These are phyloP conservation scores for Nilaparvata lugens DNA, from an alignment of 1,140 invertebrate genomes.

Conservation along the genomic window DNA sequence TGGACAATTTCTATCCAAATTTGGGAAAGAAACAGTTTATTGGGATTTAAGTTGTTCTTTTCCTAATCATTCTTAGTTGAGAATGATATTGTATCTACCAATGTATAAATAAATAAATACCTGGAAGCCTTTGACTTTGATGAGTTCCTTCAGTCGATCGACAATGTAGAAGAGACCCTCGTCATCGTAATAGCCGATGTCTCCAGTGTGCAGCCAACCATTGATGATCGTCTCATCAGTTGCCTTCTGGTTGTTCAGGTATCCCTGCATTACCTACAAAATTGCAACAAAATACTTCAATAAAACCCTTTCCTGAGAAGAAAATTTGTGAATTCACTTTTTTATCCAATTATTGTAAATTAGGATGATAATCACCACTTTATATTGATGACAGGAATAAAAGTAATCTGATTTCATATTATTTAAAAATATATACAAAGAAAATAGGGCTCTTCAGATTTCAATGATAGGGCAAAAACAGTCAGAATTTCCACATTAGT, in stretches of 20 bases:
- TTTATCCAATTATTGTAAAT: too few species aligned
- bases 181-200: slow-evolving; percentile 62
- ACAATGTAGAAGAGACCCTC: slow-evolving; percentile 60
- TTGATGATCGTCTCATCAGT: slow-evolving; percentile 52
- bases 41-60: background rate
- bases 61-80: background rate
- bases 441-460: too few species aligned
- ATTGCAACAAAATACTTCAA: background rate
- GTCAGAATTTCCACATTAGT: too few species aligned
- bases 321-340: too few species aligned
- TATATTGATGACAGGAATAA: too few species aligned
- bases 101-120: slow-evolving; percentile 36
- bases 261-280: background rate
- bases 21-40: background rate
- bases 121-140: slow-evolving; percentile 71
- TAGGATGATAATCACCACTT: too few species aligned
- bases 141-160: slow-evolving; percentile 66
- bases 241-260: slow-evolving; percentile 36
- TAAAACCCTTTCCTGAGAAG: too few species aligned
- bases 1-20: too few species aligned
- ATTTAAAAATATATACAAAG: too few species aligned
- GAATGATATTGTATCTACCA: background rate
- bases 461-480: too few species aligned
- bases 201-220: slow-evolving; percentile 69
- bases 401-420: too few species aligned